phyloP scores from a whole-genome alignment of 2,797 vertebrate genomes.

The Hypotaenidia philippensis region DNA sequence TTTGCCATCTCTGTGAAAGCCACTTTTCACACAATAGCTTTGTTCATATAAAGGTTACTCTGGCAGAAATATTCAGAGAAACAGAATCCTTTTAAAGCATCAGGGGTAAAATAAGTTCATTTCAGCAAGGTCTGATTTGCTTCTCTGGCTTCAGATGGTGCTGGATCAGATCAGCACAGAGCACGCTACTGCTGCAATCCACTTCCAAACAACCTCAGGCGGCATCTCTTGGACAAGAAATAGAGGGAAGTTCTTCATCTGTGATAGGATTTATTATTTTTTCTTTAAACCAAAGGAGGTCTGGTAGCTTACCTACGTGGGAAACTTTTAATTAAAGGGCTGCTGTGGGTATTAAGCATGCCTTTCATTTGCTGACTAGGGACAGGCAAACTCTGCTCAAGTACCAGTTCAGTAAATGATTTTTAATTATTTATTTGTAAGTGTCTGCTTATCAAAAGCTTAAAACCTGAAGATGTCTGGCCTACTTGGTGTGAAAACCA shows the following conservation, averaged over 20 bases:
- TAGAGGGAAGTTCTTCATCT: background rate
- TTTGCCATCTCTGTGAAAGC: background rate
- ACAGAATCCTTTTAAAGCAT: slow-evolving; percentile 8
- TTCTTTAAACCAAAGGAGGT: background rate
- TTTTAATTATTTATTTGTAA: background rate
- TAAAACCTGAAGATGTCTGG: background rate
- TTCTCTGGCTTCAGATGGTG: background rate
- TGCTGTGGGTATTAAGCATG: background rate
- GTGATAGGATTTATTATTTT: too few species aligned
- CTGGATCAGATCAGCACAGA: background rate
- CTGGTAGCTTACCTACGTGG: background rate
- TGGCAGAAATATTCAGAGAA: background rate
- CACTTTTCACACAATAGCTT: background rate
- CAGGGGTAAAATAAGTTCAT: background rate
- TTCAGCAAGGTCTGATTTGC: slow-evolving; percentile 2
- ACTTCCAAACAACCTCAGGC: background rate
- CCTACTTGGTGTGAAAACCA: background rate
- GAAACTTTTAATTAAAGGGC: slow-evolving; percentile 2
- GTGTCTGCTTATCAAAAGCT: background rate
- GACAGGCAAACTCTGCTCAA: background rate
- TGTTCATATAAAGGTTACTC: background rate
- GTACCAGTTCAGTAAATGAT: background rate
- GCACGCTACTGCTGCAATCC: background rate
- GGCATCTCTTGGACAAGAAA: background rate
- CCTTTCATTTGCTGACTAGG: background rate